Conservation (phyloP, 1,140 invertebrate genomes). For the Telenomus remus region DNA sequence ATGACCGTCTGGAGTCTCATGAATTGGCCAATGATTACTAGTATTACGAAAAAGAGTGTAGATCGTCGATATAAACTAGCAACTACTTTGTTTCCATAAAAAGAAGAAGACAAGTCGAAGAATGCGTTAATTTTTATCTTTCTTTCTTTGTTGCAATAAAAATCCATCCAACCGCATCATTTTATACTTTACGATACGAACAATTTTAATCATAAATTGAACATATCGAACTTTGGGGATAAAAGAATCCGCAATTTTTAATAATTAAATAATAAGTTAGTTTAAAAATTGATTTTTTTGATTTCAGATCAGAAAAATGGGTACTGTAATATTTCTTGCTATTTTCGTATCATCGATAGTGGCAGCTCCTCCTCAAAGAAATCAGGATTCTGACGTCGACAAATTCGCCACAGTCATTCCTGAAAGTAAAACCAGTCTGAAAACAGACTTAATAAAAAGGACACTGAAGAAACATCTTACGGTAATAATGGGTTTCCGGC, state of each 20-base stretch:
- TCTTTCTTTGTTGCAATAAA: constrained; percentile 38
- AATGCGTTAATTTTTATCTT: constrained; percentile 16
- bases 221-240: too few species aligned
- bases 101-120: constrained; percentile 14
- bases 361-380: constrained; percentile 41
- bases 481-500: constrained; percentile 10
- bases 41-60: constrained; percentile 39
- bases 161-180: not conserved
- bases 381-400: constrained; percentile 32
- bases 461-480: constrained; percentile 27
- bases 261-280: too few species aligned
- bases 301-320: constrained; percentile 43
- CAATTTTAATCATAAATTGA: too few species aligned
- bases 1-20: constrained; percentile 5
- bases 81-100: constrained; percentile 44
- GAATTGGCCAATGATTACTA: constrained; percentile 47
- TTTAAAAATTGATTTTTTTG: constrained; percentile 3
- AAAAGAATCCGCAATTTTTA: too few species aligned
- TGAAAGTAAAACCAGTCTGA: constrained; percentile 37
- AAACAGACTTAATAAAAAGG: constrained; percentile 41
- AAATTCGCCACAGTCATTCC: constrained; percentile 21
- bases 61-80: constrained; percentile 29
- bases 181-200: too few species aligned
- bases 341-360: constrained; percentile 47
- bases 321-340: constrained; percentile 31